Evolutionary conservation across 2,113 vertebrate genomes (phyloP).

Genomic region (Galbula dea): DNA sequence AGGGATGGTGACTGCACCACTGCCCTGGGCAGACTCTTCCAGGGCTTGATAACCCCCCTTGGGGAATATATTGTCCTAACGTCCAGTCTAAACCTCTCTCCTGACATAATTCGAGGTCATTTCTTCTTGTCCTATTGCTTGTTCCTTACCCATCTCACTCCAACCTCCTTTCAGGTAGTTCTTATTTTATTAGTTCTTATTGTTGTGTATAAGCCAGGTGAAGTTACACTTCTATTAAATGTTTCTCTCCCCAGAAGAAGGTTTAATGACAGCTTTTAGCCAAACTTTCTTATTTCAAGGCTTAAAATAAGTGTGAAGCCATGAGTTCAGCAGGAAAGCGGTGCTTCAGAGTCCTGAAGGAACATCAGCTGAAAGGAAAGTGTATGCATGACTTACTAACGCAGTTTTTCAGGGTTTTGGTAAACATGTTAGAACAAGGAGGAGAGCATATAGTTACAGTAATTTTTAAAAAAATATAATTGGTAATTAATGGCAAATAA

Average conservation of each 20-base stretch:
- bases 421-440: not conserved
- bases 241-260: not conserved
- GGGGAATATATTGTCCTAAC: not conserved
- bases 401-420: not conserved
- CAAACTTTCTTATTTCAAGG: not conserved
- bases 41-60: too few relatives aligned
- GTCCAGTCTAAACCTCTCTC: not conserved
- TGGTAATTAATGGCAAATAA: not conserved
- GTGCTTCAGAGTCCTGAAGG: not conserved
- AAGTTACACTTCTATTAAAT: not conserved
- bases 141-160: too few relatives aligned
- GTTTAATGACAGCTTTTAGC: not conserved
- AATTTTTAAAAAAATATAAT: not conserved
- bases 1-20: not conserved
- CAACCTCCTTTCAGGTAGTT: not conserved
- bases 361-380: not conserved
- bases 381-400: not conserved
- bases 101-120: not conserved
- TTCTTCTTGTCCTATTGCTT: not conserved
- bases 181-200: not conserved
- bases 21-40: not conserved
- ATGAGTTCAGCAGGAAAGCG: not conserved
- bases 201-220: not conserved
- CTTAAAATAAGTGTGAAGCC: not conserved
- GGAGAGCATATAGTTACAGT: not conserved